These are phyloP conservation scores for Limnephilus lunatus DNA, from an alignment of 2,888 invertebrate species.

Conservation along the genomic window DNA sequence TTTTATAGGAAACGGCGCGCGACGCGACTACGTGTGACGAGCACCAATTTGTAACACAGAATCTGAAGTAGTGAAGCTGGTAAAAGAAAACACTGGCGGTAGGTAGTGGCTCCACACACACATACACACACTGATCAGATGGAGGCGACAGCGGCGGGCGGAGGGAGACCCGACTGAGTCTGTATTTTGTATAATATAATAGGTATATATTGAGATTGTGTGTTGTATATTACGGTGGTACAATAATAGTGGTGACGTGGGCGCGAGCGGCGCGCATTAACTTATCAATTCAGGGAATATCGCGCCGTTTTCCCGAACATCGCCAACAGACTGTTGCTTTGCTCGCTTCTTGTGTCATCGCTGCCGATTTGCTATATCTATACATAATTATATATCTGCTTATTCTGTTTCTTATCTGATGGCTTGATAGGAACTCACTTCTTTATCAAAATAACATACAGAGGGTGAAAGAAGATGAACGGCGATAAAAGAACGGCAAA, in stretches of 20 bases:
- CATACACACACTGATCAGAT: neutral
- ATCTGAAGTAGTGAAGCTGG: too few species aligned
- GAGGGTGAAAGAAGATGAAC: neutral
- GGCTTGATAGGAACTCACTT: neutral
- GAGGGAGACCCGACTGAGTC: constrained; percentile 11
- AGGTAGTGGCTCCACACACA: too few species aligned
- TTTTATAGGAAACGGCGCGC: neutral
- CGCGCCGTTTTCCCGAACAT: constrained; percentile 12
- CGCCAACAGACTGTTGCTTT: neutral
- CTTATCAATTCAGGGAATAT: constrained; percentile 37
- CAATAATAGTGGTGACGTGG: constrained; percentile 19
- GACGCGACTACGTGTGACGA: neutral
- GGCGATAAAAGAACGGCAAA: neutral
- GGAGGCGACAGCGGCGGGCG: neutral
- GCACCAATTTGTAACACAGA: neutral
- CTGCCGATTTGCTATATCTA: neutral
- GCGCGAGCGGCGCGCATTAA: constrained; percentile 9
- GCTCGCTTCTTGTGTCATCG: constrained; percentile 7
- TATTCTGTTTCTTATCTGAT: neutral
- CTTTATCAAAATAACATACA: neutral
- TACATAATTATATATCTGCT: neutral
- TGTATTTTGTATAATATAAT: neutral
- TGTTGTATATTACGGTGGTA: neutral
- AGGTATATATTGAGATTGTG: neutral
- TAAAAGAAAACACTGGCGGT: too few species aligned